Conservation (phyloP, 2,113 vertebrate genomes). For the Clinocottus analis region DNA sequence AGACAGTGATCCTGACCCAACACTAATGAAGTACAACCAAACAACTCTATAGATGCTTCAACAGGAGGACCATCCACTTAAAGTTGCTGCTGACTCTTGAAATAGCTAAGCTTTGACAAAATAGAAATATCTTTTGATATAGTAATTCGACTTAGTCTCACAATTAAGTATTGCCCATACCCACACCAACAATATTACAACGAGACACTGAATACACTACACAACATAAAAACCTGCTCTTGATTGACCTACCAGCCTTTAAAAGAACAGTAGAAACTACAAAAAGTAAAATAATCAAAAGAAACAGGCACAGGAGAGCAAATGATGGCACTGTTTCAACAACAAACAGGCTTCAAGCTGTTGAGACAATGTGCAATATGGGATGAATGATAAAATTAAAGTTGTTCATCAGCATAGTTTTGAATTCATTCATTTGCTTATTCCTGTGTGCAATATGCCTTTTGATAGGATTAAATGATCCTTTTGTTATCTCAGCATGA, state of each 20-base stretch:
- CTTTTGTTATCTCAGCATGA: neutral
- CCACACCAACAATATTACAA: neutral
- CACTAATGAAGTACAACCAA: neutral
- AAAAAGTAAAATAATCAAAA: conserved; percentile 1
- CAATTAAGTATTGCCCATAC: neutral
- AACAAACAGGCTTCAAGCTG: neutral
- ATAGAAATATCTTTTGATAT: no score
- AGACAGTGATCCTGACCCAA: neutral
- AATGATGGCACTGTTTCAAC: conserved; percentile 9
- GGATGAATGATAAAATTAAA: neutral
- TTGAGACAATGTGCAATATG: conserved; percentile 2
- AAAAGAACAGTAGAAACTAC: neutral
- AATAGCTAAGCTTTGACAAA: neutral
- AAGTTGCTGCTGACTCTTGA: neutral
- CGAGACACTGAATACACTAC: neutral
- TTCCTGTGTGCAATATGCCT: neutral
- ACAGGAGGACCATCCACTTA: neutral
- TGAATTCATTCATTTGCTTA: conserved; percentile 6
- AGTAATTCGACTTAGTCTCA: neutral
- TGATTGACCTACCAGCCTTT: neutral
- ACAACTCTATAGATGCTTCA: neutral
- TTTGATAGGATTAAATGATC: neutral
- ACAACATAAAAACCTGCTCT: neutral
- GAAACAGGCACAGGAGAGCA: conserved; percentile 2
- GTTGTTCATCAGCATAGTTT: conserved; percentile 29